A percentile compares a stretch with the other conserved stretches of the same genome.
Conservation (phyloP, 2,888 invertebrate species). For the Ditula angustiorana region DNA sequence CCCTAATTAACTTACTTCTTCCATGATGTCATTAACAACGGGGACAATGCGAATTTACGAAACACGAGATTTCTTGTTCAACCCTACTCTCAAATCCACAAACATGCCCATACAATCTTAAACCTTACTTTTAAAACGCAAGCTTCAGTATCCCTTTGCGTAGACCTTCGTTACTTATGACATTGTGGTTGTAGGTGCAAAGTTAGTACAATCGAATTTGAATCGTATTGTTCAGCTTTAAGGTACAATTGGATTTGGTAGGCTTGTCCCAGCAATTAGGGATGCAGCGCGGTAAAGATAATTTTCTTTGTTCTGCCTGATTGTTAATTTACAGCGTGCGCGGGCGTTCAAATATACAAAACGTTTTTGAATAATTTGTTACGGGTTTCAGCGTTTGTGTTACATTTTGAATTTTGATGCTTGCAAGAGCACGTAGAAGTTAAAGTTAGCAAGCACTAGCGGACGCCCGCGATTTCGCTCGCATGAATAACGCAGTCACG, state of each 20-base stretch:
- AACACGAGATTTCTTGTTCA: conserved; percentile 15
- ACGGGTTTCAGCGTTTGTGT: background rate
- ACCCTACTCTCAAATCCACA: conserved; percentile 14
- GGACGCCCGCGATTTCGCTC: too few relatives aligned
- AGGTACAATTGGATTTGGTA: background rate
- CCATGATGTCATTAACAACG: conserved; percentile 14
- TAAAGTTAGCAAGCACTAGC: too few relatives aligned
- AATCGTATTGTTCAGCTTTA: background rate
- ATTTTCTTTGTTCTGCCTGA: conserved; percentile 37
- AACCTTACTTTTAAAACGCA: conserved; percentile 7
- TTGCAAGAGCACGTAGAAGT: too few relatives aligned
- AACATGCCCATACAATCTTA: conserved; percentile 1
- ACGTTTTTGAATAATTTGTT: conserved; percentile 27
- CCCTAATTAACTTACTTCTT: conserved; percentile 28
- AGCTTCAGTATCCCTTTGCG: background rate
- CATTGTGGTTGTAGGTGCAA: background rate
- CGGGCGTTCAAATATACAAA: conserved; percentile 21
- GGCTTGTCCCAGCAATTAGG: conserved; percentile 16
- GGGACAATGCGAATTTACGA: conserved; percentile 17
- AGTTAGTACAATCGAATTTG: background rate
- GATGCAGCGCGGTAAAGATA: conserved; percentile 35
- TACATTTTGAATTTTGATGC: background rate
- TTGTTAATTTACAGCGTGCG: conserved; percentile 26
- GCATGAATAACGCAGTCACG: too few relatives aligned
- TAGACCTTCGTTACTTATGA: background rate